A percentile compares a stretch with the other conserved stretches of the same genome.
These are phyloP conservation scores for Tinamus guttatus DNA, from an alignment of 2,113 vertebrate genomes.

Conservation along the genomic window DNA sequence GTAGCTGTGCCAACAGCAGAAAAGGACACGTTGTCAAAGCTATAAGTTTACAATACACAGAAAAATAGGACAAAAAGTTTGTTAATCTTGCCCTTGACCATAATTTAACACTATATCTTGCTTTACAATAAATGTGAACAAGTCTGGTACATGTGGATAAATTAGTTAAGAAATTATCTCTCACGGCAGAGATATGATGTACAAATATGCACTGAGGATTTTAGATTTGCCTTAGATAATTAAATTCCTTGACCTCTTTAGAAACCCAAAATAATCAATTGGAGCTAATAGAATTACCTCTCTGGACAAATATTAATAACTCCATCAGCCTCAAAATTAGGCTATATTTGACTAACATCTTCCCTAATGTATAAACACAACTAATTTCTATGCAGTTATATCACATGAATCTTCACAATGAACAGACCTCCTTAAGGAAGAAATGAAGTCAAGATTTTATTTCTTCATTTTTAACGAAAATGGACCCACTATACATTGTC, in stretches of 20 bases:
- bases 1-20: not conserved
- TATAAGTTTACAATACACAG: no score
- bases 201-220: not conserved
- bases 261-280: not conserved
- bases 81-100: not conserved
- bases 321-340: not conserved
- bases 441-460: not conserved
- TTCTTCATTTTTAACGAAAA: not conserved
- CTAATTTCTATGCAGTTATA: not conserved
- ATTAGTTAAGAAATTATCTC: not conserved
- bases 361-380: not conserved
- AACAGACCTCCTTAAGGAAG: not conserved
- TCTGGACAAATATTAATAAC: not conserved
- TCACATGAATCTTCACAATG: not conserved
- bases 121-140: not conserved
- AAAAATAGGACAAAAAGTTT: not conserved
- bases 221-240: not conserved
- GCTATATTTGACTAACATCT: not conserved
- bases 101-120: not conserved
- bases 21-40: not conserved
- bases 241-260: not conserved
- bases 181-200: not conserved
- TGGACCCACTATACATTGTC: not conserved
- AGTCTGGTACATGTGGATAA: not conserved
- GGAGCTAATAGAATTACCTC: not conserved